Conservation (phyloP, 2,888 invertebrate genomes). For the Meloe dianella region DNA sequence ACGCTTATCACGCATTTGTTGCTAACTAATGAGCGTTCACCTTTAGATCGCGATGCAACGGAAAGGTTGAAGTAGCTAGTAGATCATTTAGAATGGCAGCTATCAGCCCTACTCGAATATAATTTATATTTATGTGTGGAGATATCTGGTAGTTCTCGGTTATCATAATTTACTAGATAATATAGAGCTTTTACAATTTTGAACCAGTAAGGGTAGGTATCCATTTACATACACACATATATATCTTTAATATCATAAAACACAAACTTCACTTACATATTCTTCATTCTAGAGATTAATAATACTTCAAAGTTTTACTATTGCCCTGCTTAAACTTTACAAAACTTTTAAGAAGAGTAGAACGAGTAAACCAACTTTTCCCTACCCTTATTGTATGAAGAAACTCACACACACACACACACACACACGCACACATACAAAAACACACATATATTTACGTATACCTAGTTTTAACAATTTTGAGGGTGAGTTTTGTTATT, state of each 20-base stretch:
- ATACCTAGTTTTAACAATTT: constrained; percentile 6
- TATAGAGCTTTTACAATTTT: not conserved
- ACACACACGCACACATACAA: not conserved
- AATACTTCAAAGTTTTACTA: constrained; percentile 38
- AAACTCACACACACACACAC: too few relatives aligned
- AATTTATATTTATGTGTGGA: not conserved
- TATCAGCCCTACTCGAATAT: not conserved
- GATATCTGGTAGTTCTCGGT: not conserved
- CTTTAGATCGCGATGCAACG: not conserved
- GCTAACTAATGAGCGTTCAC: too few relatives aligned
- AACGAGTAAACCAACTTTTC: not conserved
- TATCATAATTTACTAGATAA: not conserved
- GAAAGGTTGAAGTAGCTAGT: not conserved
- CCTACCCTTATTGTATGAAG: not conserved
- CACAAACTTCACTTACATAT: constrained; percentile 35
- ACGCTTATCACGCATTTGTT: too few relatives aligned
- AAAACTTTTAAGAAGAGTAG: not conserved
- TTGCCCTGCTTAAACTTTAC: constrained; percentile 30
- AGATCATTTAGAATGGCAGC: constrained; percentile 8
- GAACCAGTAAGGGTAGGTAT: not conserved
- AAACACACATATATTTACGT: not conserved
- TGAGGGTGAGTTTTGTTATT: constrained; percentile 1
- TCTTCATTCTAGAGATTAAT: constrained; percentile 42
- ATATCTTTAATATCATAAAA: constrained; percentile 19
- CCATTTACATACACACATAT: not conserved